Percentiles rank a stretch among this genome's conserved stretches.
Conservation (phyloP, 2,113 vertebrate species). For the Okapia johnstoni region DNA sequence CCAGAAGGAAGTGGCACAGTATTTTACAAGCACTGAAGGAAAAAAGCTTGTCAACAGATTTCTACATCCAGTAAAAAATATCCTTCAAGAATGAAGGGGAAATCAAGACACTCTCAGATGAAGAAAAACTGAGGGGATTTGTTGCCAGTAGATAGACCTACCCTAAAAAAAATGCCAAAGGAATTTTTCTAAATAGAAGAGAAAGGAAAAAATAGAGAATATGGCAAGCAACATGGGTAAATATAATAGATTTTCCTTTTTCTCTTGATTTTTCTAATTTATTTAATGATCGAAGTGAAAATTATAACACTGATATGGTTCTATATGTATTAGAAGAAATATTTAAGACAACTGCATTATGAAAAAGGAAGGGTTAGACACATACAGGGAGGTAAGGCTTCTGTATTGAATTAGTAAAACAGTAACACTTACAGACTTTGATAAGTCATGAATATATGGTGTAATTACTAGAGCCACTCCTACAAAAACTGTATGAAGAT, state of each 20-base stretch:
- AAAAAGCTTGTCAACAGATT: not conserved
- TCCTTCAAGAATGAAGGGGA: not conserved
- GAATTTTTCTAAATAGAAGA: conserved; percentile 9
- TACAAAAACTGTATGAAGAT: not conserved
- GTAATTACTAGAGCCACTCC: not conserved
- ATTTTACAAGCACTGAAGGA: not conserved
- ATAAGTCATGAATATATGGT: not conserved
- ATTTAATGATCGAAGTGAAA: not conserved
- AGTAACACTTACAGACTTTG: not conserved
- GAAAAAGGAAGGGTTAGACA: not conserved
- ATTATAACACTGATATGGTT: not conserved
- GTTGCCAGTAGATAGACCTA: not conserved
- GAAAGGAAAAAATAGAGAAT: not conserved
- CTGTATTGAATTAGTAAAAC: not conserved
- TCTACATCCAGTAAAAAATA: not conserved
- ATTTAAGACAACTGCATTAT: not conserved
- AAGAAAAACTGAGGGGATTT: not conserved
- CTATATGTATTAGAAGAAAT: not conserved
- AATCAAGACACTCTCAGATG: not conserved
- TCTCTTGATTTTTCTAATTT: not conserved
- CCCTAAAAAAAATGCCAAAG: not conserved
- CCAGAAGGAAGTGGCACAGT: not conserved
- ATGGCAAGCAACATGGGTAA: not conserved
- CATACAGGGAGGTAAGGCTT: not conserved
- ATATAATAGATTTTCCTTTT: not conserved